Base-by-base conservation (phyloP, 92 coral and sea anemone species). In the Palythoa grandiflora region DNA sequence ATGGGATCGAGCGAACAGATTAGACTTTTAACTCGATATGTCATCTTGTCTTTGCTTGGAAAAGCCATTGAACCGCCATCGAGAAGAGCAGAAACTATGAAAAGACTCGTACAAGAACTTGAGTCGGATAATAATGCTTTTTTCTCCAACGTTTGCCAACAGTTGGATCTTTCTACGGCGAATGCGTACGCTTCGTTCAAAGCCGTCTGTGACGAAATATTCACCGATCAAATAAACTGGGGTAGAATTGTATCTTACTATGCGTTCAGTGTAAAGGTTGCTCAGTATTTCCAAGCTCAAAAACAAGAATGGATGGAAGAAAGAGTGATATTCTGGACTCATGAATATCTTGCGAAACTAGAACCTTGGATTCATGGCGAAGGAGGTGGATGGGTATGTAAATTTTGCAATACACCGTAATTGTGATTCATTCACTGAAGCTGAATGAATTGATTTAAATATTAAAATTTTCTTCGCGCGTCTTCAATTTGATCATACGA, bases 371-470 rank as follows among this genome's bases (percentile, higher is more conserved):
- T 91, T n/a, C 84, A 91, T 11, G 84, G 73, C 6, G 88, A 91
- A 47, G 90, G 90, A 1, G 92, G 94, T 19, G 94, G 94, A 11
- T 91, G 94, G 94, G 94, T 91, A 63, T 75, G 93, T 87, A 65
- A 11, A 15, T 55, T 11, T 15, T 17, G 36, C 1, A 40, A 40
- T 20, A 38, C 1, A 65, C 35, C 28, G 28, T 50, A 51, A 65
- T 80, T 53, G 17, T 20, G 40, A 66, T 44, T 66, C 86, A 81
- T 81, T 81, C 75, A 81, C 60, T 12, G 3, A 28, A 14, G 8
- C 36, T 54, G 71, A 81, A 21, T 81, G 86, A 70, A 35, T 7
- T 14, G 39, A 48, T 44, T 5, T 17, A 66, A 17, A 44, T 54
- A 65, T 48, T 40, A 40, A 79, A 39, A 81, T 20, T 10, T 19